Conservation (phyloP, 2,113 vertebrate species). For the Heterocephalus glaber region DNA sequence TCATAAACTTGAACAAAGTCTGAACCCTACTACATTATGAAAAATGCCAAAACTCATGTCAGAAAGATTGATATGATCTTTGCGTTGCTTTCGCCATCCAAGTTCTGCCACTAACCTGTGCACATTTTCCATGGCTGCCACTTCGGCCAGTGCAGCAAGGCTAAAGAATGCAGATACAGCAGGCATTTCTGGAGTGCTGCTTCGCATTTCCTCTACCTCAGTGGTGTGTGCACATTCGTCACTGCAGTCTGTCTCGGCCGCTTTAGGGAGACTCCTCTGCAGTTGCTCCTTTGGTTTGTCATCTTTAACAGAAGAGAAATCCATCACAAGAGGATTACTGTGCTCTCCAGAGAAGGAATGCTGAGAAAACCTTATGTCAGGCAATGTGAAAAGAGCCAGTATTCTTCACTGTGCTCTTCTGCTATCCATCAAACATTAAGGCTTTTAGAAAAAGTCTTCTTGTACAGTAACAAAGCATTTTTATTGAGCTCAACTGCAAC, state of each 20-base stretch:
- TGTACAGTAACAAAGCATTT: slow-evolving; percentile 27
- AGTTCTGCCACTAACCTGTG: slow-evolving; percentile 89
- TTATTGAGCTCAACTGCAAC: background rate
- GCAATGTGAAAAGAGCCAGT: slow-evolving; percentile 14
- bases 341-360: slow-evolving; percentile 2
- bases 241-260: slow-evolving; percentile 89
- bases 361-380: background rate
- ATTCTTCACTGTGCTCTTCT: background rate
- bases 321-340: slow-evolving; percentile 20
- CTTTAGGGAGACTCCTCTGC: slow-evolving; percentile 86
- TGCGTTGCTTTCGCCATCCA: background rate
- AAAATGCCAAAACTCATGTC: background rate
- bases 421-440: background rate
- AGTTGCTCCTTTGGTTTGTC: slow-evolving; percentile 91
- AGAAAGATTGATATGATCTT: background rate
- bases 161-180: slow-evolving; percentile 95
- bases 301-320: slow-evolving; percentile 84
- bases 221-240: slow-evolving; percentile 86
- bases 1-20: background rate
- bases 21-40: background rate
- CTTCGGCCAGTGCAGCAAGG: slow-evolving; percentile 97
- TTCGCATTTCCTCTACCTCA: slow-evolving; percentile 84
- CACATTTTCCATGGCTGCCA: slow-evolving; percentile 99
- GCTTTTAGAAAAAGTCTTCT: slow-evolving; percentile 23
- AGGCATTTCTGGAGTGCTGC: slow-evolving; percentile 87